These are phyloP conservation scores for Harpagoxenus sublaevis DNA, from an alignment of 2,888 invertebrate species.

Conservation along the genomic window DNA sequence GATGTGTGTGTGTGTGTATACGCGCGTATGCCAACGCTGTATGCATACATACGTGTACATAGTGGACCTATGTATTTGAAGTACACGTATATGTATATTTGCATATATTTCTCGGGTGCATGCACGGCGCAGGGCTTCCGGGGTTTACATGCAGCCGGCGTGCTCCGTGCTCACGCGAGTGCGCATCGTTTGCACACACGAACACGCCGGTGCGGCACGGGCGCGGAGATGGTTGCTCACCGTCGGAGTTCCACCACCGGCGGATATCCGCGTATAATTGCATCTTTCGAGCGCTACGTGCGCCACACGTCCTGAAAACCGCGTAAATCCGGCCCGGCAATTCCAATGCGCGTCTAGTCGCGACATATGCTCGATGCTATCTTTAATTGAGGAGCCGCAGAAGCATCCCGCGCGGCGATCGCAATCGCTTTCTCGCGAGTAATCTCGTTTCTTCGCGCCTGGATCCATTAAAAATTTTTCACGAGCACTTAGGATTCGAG, in stretches of 20 bases:
- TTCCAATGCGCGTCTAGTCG: slow-evolving; percentile 58
- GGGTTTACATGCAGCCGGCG: slow-evolving; percentile 20
- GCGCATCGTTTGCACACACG: slow-evolving; percentile 34
- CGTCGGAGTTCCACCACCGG: slow-evolving; percentile 8
- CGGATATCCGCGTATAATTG: slow-evolving; percentile 72
- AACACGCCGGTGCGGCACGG: slow-evolving; percentile 23
- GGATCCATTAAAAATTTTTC: background rate
- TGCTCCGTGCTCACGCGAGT: slow-evolving; percentile 32
- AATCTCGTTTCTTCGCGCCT: background rate
- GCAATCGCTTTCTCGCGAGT: slow-evolving; percentile 1
- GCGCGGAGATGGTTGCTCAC: slow-evolving; percentile 50
- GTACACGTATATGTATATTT: slow-evolving; percentile 33
- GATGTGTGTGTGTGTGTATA: background rate
- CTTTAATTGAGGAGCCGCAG: slow-evolving; percentile 46
- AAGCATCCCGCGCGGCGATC: background rate
- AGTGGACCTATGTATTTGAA: slow-evolving; percentile 1
- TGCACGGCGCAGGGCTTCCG: slow-evolving; percentile 36
- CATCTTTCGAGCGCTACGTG: slow-evolving; percentile 62
- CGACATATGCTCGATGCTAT: slow-evolving; percentile 60
- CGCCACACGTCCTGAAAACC: slow-evolving; percentile 49
- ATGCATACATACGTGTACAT: background rate
- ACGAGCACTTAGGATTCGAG: background rate
- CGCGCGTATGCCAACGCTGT: background rate
- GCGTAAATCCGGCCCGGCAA: slow-evolving; percentile 61
- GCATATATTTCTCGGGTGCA: slow-evolving; percentile 33